Evolutionary conservation across 2,113 vertebrate genomes (phyloP).

Genomic region (Reinhardtius hippoglossoides): DNA sequence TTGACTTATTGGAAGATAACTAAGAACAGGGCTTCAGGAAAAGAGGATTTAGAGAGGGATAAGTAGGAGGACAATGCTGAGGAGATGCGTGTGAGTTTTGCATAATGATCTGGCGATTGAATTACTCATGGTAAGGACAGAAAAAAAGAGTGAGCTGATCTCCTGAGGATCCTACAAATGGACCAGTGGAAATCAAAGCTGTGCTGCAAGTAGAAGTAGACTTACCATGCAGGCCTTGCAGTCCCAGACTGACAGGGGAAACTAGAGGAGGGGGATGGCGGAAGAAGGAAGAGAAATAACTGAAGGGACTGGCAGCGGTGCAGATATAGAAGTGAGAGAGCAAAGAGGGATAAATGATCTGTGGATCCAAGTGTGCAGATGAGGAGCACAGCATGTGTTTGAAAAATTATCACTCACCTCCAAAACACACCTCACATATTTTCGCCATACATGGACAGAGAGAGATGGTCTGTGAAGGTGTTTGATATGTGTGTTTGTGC

Average conservation of each 20-base stretch:
- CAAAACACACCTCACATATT: slow-evolving; percentile 62
- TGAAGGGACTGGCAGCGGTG: slow-evolving; percentile 32
- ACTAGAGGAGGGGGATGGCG: slow-evolving; percentile 4
- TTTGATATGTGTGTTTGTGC: slow-evolving; percentile 25
- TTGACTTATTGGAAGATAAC: slow-evolving; percentile 42
- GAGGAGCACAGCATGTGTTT: slow-evolving; percentile 59
- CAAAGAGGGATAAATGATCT: not conserved
- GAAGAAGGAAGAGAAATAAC: slow-evolving; percentile 13
- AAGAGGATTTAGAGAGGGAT: slow-evolving; percentile 30
- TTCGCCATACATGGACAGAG: slow-evolving; percentile 57
- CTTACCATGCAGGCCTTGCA: slow-evolving; percentile 59
- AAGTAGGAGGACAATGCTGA: slow-evolving; percentile 15
- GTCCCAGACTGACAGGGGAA: slow-evolving; percentile 33
- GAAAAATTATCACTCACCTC: slow-evolving; percentile 61
- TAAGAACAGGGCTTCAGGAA: slow-evolving; percentile 28
- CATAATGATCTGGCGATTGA: slow-evolving; percentile 31
- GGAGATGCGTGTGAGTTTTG: slow-evolving; percentile 21
- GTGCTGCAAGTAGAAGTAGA: slow-evolving; percentile 4
- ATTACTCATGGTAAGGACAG: slow-evolving; percentile 21
- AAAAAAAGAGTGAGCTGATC: slow-evolving; percentile 3
- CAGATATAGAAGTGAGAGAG: slow-evolving; percentile 43
- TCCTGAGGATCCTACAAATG: not conserved
- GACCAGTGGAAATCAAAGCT: not conserved
- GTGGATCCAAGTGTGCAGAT: not conserved
- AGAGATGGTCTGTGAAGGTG: slow-evolving; percentile 7